Percentiles rank a stretch among this genome's conserved stretches.
These are phyloP conservation scores for Acanthiza pusilla DNA, from an alignment of 2,797 vertebrate species.

Conservation along the genomic window DNA sequence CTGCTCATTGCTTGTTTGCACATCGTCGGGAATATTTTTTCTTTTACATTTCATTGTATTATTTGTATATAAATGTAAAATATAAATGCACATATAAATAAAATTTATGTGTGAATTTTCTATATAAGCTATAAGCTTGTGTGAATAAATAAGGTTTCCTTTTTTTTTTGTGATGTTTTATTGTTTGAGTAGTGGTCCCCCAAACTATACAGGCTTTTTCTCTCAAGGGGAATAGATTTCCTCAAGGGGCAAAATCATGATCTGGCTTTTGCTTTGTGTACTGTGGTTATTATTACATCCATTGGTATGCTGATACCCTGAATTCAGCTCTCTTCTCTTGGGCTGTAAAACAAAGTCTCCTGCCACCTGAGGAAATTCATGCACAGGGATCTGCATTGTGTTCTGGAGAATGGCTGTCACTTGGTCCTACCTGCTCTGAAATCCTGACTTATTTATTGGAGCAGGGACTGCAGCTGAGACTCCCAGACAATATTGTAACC, in stretches of 20 bases:
- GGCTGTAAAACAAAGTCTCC: background rate
- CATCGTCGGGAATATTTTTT: background rate
- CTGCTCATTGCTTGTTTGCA: background rate
- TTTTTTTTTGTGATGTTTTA: background rate
- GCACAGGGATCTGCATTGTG: background rate
- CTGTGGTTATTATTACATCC: background rate
- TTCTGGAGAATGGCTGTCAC: background rate
- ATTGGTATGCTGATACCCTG: background rate
- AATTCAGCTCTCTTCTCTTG: background rate
- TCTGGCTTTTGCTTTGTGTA: background rate
- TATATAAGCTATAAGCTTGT: background rate
- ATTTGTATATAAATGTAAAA: background rate
- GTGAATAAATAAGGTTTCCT: background rate
- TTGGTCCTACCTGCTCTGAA: background rate
- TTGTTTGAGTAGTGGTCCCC: background rate
- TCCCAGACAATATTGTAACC: background rate
- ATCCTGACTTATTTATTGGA: background rate
- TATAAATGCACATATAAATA: background rate
- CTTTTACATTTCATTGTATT: background rate
- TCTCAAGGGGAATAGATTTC: background rate
- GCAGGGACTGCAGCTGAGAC: background rate
- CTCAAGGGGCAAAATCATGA: background rate
- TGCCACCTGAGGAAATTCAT: background rate
- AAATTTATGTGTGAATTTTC: background rate
- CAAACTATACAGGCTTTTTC: background rate